These are phyloP conservation scores for Orius laevigatus DNA, from an alignment of 1,140 invertebrate genomes.

Conservation along the genomic window DNA sequence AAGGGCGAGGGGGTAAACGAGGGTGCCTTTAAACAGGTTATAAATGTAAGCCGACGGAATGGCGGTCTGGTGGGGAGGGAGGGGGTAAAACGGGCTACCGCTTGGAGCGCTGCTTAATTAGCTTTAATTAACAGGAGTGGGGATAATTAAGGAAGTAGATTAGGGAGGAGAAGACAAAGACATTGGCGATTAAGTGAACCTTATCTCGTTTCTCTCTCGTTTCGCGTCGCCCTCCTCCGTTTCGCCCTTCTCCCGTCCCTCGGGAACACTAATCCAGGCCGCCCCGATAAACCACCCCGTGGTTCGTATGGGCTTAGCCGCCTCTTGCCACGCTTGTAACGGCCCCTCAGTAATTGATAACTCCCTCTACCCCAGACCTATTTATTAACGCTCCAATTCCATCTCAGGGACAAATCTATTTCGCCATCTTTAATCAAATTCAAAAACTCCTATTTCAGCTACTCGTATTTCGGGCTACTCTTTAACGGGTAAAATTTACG, in stretches of 20 bases:
- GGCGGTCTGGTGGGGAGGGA: too few relatives aligned
- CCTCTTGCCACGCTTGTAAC: too few relatives aligned
- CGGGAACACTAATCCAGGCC: neutral
- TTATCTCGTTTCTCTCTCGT: too few relatives aligned
- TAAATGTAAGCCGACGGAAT: slow-evolving; percentile 7
- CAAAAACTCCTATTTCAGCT: too few relatives aligned
- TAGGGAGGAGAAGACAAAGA: slow-evolving; percentile 8
- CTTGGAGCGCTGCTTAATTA: slow-evolving; percentile 16
- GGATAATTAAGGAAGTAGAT: slow-evolving; percentile 9
- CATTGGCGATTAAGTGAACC: slow-evolving; percentile 8
- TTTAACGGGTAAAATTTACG: too few relatives aligned
- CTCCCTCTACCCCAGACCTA: too few relatives aligned
- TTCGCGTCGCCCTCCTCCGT: neutral
- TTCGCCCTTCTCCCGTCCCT: slow-evolving; percentile 1
- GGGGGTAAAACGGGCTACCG: slow-evolving; percentile 1
- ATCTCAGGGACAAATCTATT: too few relatives aligned
- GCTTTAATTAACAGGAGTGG: slow-evolving; percentile 18
- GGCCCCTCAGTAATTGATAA: too few relatives aligned
- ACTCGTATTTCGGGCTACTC: too few relatives aligned
- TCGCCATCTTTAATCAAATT: too few relatives aligned
- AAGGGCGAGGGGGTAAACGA: too few relatives aligned
- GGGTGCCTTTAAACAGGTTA: slow-evolving; percentile 4
- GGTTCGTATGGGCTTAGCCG: neutral
- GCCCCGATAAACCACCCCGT: slow-evolving; percentile 1
- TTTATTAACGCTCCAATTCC: too few relatives aligned